These are phyloP conservation scores for Eristalis pertinax DNA, from an alignment of 2,888 invertebrate genomes.

Conservation along the genomic window DNA sequence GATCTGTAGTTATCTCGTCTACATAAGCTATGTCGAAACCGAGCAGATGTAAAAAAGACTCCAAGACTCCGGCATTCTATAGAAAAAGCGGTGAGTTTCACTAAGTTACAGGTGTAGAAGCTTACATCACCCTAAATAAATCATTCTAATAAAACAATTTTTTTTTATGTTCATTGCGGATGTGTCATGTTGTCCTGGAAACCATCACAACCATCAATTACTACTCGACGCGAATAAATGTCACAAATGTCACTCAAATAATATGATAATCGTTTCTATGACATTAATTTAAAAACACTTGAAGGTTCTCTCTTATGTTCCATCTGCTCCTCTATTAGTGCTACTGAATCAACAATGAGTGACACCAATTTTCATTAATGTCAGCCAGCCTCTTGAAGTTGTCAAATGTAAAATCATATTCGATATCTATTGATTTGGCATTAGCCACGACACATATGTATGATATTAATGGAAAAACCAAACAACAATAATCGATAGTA, in stretches of 20 bases:
- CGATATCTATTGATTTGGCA: not conserved
- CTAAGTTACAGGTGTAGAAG: no score
- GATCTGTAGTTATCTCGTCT: no score
- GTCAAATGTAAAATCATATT: not conserved
- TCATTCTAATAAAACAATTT: no score
- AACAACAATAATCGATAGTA: not conserved
- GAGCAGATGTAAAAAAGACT: no score
- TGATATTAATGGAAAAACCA: not conserved
- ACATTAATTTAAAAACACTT: not conserved
- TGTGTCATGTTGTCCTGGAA: not conserved
- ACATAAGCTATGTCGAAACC: no score
- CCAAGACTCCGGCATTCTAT: no score
- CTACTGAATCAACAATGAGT: not conserved
- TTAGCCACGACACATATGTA: not conserved
- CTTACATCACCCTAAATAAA: no score
- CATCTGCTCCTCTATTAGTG: not conserved
- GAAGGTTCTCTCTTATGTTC: not conserved
- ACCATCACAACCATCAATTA: not conserved
- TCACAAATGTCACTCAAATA: not conserved
- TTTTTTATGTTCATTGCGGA: no score
- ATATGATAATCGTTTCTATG: not conserved
- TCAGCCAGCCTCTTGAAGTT: not conserved
- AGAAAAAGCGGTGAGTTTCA: no score
- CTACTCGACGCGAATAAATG: not conserved
- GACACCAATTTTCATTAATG: not conserved